Base-by-base conservation (phyloP, 2,113 vertebrate species). In the Leptobrachium leishanense region DNA sequence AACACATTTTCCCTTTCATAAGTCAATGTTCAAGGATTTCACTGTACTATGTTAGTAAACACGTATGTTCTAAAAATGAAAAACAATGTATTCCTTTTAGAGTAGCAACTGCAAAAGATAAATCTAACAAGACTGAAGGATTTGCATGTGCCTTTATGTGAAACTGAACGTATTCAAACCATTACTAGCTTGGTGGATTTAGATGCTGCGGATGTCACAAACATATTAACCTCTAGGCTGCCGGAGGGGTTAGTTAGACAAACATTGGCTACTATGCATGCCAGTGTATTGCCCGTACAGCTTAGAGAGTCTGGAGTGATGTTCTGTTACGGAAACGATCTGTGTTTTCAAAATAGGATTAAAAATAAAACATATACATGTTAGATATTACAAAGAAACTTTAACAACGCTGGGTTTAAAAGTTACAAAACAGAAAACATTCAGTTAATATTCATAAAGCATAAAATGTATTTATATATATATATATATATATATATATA, bases 151-250 rank as follows among this genome's bases (percentile, higher is more conserved):
- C 6, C 20, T 6, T 64, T 64, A 64, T 64, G 62, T 2, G 62
- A 64, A 64, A 39, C 20, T 64, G 20, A 39, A 7, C 62, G 39
- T 64, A 39, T 31, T 64, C 62, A 5, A 39, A 6, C 13, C 62
- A 64, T 64, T 64, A 20, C 62, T 2, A 12, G 55, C 15, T 39
- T 64, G 31, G 62, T 64, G 9, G 20, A 64, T 64, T 20, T 64
- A 64, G n/a, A 31, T 39, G 62, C 31, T 10, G 4, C n/a, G 3
- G 39, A 20, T 64, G 2, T 64, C 62, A 64, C n/a, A 64, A 31
- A 64, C 62, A 64, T 64, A 31, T 20, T 64, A 64, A 64, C 62
- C 62, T 39, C 62, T 64, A 39, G 2, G 62, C 62, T 64, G 62
- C 62, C 62, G 39, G 62, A 31, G 20, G 62, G 62, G 62, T 6